Conservation (phyloP, 1,140 invertebrate genomes). For the Halesus radiatus region DNA sequence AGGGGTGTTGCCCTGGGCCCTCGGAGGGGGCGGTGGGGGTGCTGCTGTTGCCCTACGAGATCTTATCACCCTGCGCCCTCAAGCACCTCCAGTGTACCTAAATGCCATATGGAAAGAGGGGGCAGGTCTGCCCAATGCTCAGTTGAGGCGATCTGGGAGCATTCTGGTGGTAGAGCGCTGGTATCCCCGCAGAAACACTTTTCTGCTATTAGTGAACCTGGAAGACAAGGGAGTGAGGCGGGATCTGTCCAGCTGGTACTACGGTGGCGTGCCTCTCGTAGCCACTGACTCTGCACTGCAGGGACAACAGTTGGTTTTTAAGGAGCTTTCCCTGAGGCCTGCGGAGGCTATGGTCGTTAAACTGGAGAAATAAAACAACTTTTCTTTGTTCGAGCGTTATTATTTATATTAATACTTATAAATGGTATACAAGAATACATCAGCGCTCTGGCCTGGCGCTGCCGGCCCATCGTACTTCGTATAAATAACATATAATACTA, state of each 20-base stretch:
- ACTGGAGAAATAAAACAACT: slow-evolving; percentile 74
- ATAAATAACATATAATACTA: slow-evolving; percentile 46
- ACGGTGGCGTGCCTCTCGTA: slow-evolving; percentile 80
- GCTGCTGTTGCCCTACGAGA: slow-evolving; percentile 66
- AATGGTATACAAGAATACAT: slow-evolving; percentile 47
- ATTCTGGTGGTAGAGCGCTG: slow-evolving; percentile 81
- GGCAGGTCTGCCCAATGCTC: slow-evolving; percentile 73
- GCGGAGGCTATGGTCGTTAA: slow-evolving; percentile 77
- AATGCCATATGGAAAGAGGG: slow-evolving; percentile 77
- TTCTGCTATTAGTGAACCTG: slow-evolving; percentile 80
- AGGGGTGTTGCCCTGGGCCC: slow-evolving; percentile 74
- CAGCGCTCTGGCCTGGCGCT: slow-evolving; percentile 11
- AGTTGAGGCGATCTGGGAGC: slow-evolving; percentile 75
- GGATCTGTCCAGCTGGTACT: slow-evolving; percentile 81
- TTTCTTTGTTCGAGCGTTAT: slow-evolving; percentile 47
- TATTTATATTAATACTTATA: slow-evolving; percentile 53
- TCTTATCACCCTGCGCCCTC: slow-evolving; percentile 72
- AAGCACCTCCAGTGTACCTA: slow-evolving; percentile 79
- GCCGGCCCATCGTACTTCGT: slow-evolving; percentile 8
- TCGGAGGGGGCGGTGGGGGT: slow-evolving; percentile 62
- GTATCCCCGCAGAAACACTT: slow-evolving; percentile 82
- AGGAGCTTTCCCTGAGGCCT: slow-evolving; percentile 73
- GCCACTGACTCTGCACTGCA: slow-evolving; percentile 71
- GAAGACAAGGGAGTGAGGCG: slow-evolving; percentile 72
- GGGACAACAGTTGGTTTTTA: slow-evolving; percentile 77